Evolutionary conservation across 2,797 vertebrate species (phyloP), one percentile per base, ranked within the genome.

Genomic region (Gymnoscopelus microlampas): DNA sequence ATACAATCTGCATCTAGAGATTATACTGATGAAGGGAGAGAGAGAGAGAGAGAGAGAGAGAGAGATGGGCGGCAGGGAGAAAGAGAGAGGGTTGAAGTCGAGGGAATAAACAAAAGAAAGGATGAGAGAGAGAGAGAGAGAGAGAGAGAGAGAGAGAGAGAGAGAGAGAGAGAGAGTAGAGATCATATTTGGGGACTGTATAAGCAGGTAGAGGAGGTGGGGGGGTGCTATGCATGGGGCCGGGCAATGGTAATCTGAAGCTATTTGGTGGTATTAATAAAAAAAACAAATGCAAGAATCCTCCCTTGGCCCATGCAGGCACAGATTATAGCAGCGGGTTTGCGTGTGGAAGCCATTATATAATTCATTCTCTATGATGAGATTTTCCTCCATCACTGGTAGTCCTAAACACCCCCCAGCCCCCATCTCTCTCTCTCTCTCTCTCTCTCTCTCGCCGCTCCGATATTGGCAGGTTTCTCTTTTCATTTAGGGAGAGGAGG

Each of bases 301-400:
- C 79, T 87, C 86, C 74, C 70, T 77, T 79, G 86, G 86, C 87
- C 72, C 39, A 8, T 44, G 39, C 76, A 26, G 80, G 80, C 75
- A 73, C 91, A 91, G 91, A 93, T 93, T 92, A 92, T 86, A 89
- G 86, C 81, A 74, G 82, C 75, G 74, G 86, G 88, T 85, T 91
- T 85, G 86, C 81, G 72, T 89, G 88, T 79, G 80, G 83, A 88
- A 78, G 75, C 83, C 81, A 84, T 93, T 91, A 93, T 91, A 91
- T 92, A 91, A 92, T 91, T 92, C 80, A 91, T 91, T 91, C 88
- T 89, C 87, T 70, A 63, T 85, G 84, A 91, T 91, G 83, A 91
- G 85, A 90, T 93, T 93, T 89, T 85, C 75, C 79, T 78, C 81
- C 81, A 74, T 79, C 71, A 63, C 84, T 80, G 81, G 68, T 79